Conservation (phyloP, 2,888 invertebrate species). For the Brachynemurus nebulosus region DNA sequence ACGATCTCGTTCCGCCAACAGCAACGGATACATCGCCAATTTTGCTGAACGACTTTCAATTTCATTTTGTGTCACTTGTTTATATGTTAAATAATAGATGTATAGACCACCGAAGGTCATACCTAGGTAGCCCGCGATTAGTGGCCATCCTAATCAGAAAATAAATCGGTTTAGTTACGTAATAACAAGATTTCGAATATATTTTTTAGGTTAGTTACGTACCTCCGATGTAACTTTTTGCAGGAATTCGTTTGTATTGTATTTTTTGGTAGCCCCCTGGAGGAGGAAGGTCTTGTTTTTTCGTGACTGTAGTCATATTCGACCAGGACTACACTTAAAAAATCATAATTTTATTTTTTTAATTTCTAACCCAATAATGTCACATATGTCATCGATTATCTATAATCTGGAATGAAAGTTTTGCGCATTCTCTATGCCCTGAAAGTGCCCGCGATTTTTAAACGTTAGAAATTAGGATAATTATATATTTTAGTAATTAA, state of each 20-base stretch:
- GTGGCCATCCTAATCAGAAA: slow-evolving; percentile 39
- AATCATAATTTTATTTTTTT: too few species aligned
- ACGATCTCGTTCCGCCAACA: slow-evolving; percentile 75
- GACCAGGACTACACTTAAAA: too few species aligned
- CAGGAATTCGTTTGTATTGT: slow-evolving; percentile 52
- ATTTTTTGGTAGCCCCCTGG: slow-evolving; percentile 78
- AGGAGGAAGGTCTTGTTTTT: slow-evolving; percentile 85
- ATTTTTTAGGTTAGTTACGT: slow-evolving; percentile 17
- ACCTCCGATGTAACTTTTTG: slow-evolving; percentile 60
- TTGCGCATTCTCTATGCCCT: too few species aligned
- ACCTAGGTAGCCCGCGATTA: slow-evolving; percentile 44
- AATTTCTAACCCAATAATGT: too few species aligned
- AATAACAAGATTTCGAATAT: neutral
- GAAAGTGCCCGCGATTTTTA: too few species aligned
- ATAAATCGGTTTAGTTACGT: slow-evolving; percentile 1
- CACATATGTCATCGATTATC: too few species aligned
- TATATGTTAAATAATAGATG: slow-evolving; percentile 41
- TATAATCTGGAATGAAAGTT: too few species aligned
- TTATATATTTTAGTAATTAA: too few species aligned
- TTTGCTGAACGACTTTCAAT: slow-evolving; percentile 66
- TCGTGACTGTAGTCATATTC: slow-evolving; percentile 28
- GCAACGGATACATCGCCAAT: slow-evolving; percentile 59
- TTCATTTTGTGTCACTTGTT: slow-evolving; percentile 37
- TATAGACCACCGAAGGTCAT: slow-evolving; percentile 42
- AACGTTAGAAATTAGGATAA: too few species aligned